Conservation (phyloP, 2,797 vertebrate genomes). For the Oophaga sylvatica region DNA sequence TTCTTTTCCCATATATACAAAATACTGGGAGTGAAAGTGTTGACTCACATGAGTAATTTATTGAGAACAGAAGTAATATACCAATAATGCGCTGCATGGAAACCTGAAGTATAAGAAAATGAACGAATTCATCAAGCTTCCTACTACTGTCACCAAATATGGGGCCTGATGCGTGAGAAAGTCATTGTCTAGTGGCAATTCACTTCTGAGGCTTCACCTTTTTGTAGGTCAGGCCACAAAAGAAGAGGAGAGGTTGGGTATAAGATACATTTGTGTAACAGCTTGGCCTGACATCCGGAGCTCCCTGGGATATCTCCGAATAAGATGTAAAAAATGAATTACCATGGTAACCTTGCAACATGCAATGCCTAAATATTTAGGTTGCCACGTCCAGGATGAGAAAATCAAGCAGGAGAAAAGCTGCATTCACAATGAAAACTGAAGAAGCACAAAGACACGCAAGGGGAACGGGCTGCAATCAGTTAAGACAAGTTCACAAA, state of each 20-base stretch:
- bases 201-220: neutral
- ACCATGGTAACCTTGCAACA: conserved; percentile 42
- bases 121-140: neutral
- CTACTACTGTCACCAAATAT: conserved; percentile 8
- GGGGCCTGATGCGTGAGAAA: neutral
- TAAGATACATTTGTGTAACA: conserved; percentile 45
- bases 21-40: neutral
- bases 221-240: conserved; percentile 43
- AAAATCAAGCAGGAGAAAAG: conserved; percentile 3
- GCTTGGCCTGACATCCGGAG: conserved; percentile 42
- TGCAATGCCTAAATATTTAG: conserved; percentile 32
- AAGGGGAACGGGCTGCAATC: neutral
- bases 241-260: neutral
- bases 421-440: neutral
- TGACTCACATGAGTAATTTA: neutral
- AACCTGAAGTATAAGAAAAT: neutral
- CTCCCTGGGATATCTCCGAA: conserved; percentile 26
- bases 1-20: neutral
- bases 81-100: neutral
- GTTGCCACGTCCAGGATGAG: neutral
- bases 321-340: conserved; percentile 35
- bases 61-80: neutral
- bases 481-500: neutral
- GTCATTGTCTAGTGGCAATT: neutral
- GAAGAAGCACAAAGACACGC: neutral